Evolutionary conservation across 2,797 vertebrate genomes (phyloP).

Genomic region (Pseudochromis fuscus): DNA sequence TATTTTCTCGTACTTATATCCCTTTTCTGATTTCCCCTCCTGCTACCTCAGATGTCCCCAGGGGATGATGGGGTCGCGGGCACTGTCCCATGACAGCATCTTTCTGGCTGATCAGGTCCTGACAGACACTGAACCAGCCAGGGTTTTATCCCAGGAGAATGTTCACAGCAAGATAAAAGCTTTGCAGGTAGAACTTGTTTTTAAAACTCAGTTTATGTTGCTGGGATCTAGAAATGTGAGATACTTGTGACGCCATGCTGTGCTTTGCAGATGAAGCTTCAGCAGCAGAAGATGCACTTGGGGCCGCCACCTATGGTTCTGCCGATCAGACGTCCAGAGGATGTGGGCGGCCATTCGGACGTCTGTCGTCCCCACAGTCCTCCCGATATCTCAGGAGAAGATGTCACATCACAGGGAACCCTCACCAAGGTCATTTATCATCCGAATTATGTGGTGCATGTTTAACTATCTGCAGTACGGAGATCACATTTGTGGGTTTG

Average conservation of each 20-base stretch:
- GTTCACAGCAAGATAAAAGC: conserved; percentile 92
- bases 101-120: conserved; percentile 89
- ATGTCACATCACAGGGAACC: conserved; percentile 57
- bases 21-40: background rate
- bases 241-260: background rate
- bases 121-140: conserved; percentile 83
- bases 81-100: conserved; percentile 96
- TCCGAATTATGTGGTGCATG: background rate
- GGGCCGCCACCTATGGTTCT: conserved; percentile 85
- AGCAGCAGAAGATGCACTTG: conserved; percentile 90
- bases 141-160: conserved; percentile 93
- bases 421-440: conserved; percentile 80
- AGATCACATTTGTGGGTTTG: background rate
- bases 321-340: conserved; percentile 83
- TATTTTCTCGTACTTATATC: background rate
- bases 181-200: conserved; percentile 86
- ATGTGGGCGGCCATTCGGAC: conserved; percentile 85
- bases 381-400: conserved; percentile 81
- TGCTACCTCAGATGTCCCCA: conserved; percentile 81
- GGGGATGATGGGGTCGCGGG: conserved; percentile 88
- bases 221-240: background rate
- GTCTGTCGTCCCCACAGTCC: conserved; percentile 86
- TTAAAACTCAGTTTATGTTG: background rate
- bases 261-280: conserved; percentile 88
- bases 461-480: background rate